These are phyloP conservation scores for Podabrus alpinus DNA, from an alignment of 2,888 invertebrate species.

Conservation along the genomic window DNA sequence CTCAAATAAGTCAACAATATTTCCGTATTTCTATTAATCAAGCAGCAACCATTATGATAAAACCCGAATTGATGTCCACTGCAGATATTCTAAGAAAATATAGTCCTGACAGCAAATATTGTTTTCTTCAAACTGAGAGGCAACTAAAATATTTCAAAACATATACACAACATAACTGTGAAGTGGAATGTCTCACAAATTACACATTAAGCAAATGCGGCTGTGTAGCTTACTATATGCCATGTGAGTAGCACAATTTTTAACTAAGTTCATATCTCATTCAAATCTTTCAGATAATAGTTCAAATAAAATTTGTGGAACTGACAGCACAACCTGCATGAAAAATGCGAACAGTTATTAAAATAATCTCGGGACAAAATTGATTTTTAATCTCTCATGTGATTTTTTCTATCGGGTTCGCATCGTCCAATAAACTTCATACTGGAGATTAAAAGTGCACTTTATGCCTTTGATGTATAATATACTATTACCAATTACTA, in stretches of 20 bases:
- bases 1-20: conserved; percentile 70
- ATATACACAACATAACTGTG: conserved; percentile 76
- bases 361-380: too few relatives aligned
- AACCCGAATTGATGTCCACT: conserved; percentile 78
- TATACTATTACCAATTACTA: too few relatives aligned
- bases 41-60: conserved; percentile 72
- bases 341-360: conserved; percentile 62
- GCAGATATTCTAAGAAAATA: conserved; percentile 68
- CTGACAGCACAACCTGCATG: conserved; percentile 61
- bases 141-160: conserved; percentile 67
- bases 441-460: too few relatives aligned
- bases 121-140: conserved; percentile 70
- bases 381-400: too few relatives aligned
- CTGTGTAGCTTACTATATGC: conserved; percentile 76
- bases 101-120: conserved; percentile 67
- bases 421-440: too few relatives aligned
- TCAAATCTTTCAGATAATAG: conserved; percentile 58
- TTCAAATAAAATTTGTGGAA: conserved; percentile 62
- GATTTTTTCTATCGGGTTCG: too few relatives aligned
- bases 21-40: conserved; percentile 72
- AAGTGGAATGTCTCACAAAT: conserved; percentile 73
- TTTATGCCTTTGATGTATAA: too few relatives aligned
- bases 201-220: conserved; percentile 66
- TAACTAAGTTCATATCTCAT: conserved; percentile 16
- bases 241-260: conserved; percentile 54